These are phyloP conservation scores for Hemicordylus capensis DNA, from an alignment of 2,113 vertebrate genomes.

Conservation along the genomic window DNA sequence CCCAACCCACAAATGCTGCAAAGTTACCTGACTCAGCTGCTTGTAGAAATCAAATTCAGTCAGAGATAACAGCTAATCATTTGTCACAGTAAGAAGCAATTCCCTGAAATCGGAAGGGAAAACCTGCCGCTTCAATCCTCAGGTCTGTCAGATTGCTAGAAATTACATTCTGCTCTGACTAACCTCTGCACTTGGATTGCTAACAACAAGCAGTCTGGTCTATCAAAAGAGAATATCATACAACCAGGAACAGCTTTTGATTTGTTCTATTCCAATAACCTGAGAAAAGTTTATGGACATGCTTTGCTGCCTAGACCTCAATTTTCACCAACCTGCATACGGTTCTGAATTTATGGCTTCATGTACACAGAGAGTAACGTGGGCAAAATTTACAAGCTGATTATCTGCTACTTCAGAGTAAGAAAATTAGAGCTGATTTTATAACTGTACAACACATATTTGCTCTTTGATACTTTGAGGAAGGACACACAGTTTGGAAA, in stretches of 20 bases:
- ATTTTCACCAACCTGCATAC: constrained; percentile 79
- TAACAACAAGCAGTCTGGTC: constrained; percentile 84
- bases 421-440: constrained; percentile 82
- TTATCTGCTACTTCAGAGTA: constrained; percentile 75
- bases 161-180: constrained; percentile 92
- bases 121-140: constrained; percentile 91
- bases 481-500: constrained; percentile 52
- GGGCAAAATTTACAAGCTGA: constrained; percentile 82
- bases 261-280: constrained; percentile 85
- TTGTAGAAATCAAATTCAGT: constrained; percentile 94
- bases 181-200: constrained; percentile 85
- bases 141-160: constrained; percentile 92
- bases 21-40: constrained; percentile 97
- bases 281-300: constrained; percentile 83
- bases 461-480: constrained; percentile 71
- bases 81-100: constrained; percentile 98
- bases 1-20: constrained; percentile 75
- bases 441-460: constrained; percentile 66
- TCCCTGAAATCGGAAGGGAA: constrained; percentile 93
- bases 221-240: constrained; percentile 88
- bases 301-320: constrained; percentile 81
- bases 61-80: constrained; percentile 98
- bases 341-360: constrained; percentile 78
- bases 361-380: constrained; percentile 65
- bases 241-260: constrained; percentile 83